Evolutionary conservation across 2,113 vertebrate genomes (phyloP).

Genomic region (Poecile atricapillus): DNA sequence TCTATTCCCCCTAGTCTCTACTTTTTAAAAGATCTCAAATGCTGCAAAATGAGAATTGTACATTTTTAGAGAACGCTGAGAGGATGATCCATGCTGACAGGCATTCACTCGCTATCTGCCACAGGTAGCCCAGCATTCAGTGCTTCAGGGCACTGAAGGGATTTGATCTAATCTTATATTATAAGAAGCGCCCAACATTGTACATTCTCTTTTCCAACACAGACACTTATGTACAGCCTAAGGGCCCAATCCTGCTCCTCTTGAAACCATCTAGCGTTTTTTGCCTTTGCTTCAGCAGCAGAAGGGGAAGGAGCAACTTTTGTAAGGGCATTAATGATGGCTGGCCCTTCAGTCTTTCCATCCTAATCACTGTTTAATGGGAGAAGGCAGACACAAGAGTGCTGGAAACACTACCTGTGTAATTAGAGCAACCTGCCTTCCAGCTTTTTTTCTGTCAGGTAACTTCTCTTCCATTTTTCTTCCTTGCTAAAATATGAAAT

Average conservation of each 20-base stretch:
- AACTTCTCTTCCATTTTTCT: not conserved
- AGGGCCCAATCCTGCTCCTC: slow-evolving; percentile 42
- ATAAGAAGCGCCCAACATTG: slow-evolving; percentile 37
- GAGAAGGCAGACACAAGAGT: not conserved
- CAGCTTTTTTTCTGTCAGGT: not conserved
- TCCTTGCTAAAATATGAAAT: not conserved
- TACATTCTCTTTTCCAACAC: slow-evolving; percentile 30
- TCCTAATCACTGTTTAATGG: not conserved
- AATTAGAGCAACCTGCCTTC: not conserved
- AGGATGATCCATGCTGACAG: slow-evolving; percentile 52
- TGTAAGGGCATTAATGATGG: not conserved
- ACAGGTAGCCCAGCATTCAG: slow-evolving; percentile 46
- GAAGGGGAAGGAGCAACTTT: not conserved
- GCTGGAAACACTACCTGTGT: not conserved
- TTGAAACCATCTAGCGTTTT: slow-evolving; percentile 22
- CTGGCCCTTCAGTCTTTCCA: not conserved
- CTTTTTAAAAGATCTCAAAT: slow-evolving; percentile 4
- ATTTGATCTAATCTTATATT: slow-evolving; percentile 61
- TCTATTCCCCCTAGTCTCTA: not conserved
- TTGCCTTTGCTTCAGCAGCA: not conserved
- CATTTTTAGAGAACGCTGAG: not conserved
- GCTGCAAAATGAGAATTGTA: not conserved
- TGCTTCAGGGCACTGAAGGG: slow-evolving; percentile 51
- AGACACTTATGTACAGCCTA: slow-evolving; percentile 55
- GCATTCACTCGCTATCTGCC: slow-evolving; percentile 40